A percentile compares a stretch with the other conserved stretches of the same genome.
phyloP scores from a whole-genome alignment of 2,888 invertebrate genomes.

The Ephialtes manifestator region DNA sequence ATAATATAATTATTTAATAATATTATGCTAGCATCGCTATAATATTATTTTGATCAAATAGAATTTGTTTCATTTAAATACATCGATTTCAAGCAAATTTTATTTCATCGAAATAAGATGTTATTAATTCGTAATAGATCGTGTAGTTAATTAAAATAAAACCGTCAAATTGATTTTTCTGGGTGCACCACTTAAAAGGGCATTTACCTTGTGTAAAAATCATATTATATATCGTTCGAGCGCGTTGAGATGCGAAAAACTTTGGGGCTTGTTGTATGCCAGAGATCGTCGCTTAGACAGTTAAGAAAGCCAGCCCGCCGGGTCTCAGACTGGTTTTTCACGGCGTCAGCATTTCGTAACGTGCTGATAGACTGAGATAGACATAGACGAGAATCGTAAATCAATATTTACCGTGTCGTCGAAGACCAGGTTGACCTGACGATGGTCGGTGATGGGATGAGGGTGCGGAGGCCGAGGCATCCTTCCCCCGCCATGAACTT shows the following conservation, averaged over 20 bases:
- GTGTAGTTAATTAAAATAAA: no score
- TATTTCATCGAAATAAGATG: no score
- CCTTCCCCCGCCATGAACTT: conserved; percentile 86
- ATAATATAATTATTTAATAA: no score
- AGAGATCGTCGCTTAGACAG: not conserved
- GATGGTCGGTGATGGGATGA: conserved; percentile 85
- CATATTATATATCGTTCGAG: not conserved
- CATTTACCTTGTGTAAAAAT: not conserved
- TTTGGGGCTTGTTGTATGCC: not conserved
- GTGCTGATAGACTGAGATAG: not conserved
- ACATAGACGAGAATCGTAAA: conserved; percentile 41
- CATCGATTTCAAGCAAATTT: no score
- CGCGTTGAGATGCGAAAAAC: not conserved
- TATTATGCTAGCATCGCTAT: no score
- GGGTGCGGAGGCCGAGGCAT: conserved; percentile 86
- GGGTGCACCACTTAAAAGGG: no score
- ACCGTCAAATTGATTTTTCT: no score
- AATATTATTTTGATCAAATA: no score
- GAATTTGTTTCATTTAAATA: no score
- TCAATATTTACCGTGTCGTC: conserved; percentile 85
- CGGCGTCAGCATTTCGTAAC: conserved; percentile 19
- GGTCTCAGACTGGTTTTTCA: conserved; percentile 1
- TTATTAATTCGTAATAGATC: no score
- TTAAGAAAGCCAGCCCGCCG: not conserved
- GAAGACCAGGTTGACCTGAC: conserved; percentile 86